Base-by-base conservation (phyloP, 2,113 vertebrate genomes). In the Sinocyclocheilus anophthalmus region DNA sequence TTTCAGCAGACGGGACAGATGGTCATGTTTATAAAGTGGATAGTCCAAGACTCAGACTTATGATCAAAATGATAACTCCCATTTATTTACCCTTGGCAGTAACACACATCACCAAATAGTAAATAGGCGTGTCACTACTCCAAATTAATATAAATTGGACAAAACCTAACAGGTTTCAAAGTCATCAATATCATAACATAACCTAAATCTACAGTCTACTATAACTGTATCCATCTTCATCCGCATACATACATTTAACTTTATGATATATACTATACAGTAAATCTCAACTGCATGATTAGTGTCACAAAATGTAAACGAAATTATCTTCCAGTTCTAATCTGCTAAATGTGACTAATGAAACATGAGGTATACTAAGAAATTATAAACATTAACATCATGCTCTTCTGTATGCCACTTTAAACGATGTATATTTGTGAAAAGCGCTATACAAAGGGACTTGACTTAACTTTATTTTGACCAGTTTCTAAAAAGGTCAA, bases 1-100 rank as follows among this genome's bases (percentile, higher is more conserved):
- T 72, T 59, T 42, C 8, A 30, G 14, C 81, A 39, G 30, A 18
- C 76, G 70, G 39, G 30, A n/a, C 76, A 77, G 37, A 61, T 85
- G 89, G 87, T 69, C 84, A 85, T 57, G 81, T 90, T 89, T 33
- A n/a, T 22, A 30, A 22, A 53, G 16, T 65, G 10, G 7, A 55
- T 53, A 48, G 37, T 37, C 24, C 11, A 12, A 53, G 13, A 65
- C 26, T 67, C 42, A 13, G 20, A 55, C 0, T 30, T 55, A 8
- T 16, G 2, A 30, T 16, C 14, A 13, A 30, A 69, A 33, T 18
- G 33, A 3, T 18, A 37, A 67, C 63, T 14, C 50, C 16, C 13
- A 53, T 53, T 53, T 53, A 53, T 11, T 45, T 48, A 48, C 45
- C 3, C 45, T 48, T 12, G 7, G 42, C 42, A 42, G 42, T 42